phyloP scores from a whole-genome alignment of 2,113 vertebrate species.

The Serranochromis macrocephalus region DNA sequence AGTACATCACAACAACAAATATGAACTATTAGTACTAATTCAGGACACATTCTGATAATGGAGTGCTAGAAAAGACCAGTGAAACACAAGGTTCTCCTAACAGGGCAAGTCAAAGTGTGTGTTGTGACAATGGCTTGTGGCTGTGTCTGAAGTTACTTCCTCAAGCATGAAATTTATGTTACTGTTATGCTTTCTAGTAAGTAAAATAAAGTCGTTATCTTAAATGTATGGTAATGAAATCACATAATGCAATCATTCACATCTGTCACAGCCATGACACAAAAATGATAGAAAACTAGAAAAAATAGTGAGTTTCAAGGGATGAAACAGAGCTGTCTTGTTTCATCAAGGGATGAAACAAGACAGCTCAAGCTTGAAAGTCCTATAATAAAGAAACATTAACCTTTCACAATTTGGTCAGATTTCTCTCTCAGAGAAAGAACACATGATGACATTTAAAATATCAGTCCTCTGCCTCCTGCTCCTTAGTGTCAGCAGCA shows the following conservation, averaged over 20 bases:
- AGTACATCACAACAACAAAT: background rate
- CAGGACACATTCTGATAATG: background rate
- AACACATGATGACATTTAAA: background rate
- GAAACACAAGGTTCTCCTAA: background rate
- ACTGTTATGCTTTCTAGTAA: background rate
- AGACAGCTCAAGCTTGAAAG: background rate
- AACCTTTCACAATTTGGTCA: background rate
- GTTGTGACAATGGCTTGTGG: background rate
- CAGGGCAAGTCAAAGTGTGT: background rate
- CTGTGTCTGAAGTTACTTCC: background rate
- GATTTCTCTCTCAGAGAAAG: background rate
- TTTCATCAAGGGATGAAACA: background rate
- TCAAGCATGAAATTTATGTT: background rate
- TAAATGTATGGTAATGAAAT: background rate
- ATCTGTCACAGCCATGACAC: background rate
- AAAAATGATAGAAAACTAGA: background rate
- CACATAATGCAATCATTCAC: background rate
- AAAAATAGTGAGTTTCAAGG: background rate
- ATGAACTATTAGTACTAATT: background rate
- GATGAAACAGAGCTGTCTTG: background rate
- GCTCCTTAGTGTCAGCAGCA: background rate
- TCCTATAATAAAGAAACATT: background rate
- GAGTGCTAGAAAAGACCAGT: background rate
- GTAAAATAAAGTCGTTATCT: background rate
- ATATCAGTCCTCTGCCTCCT: conserved; percentile 7